Evolutionary conservation across 2,797 vertebrate genomes (phyloP).

Genomic region (Danio aesculapii): DNA sequence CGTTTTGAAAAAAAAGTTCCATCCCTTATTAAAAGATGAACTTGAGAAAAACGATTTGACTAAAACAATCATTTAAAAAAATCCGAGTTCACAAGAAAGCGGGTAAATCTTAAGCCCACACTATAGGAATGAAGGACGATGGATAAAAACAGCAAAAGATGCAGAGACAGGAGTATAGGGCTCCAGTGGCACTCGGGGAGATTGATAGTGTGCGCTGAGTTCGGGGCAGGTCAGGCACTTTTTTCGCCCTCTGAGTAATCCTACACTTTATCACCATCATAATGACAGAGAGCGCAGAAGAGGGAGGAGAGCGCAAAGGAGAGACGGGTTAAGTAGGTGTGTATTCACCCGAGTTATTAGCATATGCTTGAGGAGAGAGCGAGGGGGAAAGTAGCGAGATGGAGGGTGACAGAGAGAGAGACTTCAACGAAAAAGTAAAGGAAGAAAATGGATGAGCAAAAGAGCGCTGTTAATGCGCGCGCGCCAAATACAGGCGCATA

Average conservation of each 20-base stretch:
- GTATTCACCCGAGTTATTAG: slow-evolving; percentile 60
- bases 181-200: slow-evolving; percentile 53
- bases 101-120: not conserved
- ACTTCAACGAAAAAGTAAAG: slow-evolving; percentile 9
- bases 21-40: not conserved
- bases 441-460: slow-evolving; percentile 73
- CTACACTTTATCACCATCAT: slow-evolving; percentile 68
- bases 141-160: slow-evolving; percentile 45
- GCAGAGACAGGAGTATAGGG: slow-evolving; percentile 54
- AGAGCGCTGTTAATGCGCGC: slow-evolving; percentile 71
- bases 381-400: slow-evolving; percentile 33
- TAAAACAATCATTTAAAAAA: not conserved
- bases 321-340: slow-evolving; percentile 58
- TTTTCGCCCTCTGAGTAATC: slow-evolving; percentile 63
- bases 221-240: slow-evolving; percentile 63
- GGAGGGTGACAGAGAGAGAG: slow-evolving; percentile 29
- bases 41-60: slow-evolving; percentile 13
- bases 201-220: slow-evolving; percentile 69
- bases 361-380: slow-evolving; percentile 57
- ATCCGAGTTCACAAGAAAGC: not conserved
- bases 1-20: slow-evolving; percentile 17
- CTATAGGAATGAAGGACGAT: slow-evolving; percentile 15
- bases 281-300: slow-evolving; percentile 59
- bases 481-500: slow-evolving; percentile 58
- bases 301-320: slow-evolving; percentile 53